Conservation (phyloP, 2,113 vertebrate genomes). For the Clinocottus analis region DNA sequence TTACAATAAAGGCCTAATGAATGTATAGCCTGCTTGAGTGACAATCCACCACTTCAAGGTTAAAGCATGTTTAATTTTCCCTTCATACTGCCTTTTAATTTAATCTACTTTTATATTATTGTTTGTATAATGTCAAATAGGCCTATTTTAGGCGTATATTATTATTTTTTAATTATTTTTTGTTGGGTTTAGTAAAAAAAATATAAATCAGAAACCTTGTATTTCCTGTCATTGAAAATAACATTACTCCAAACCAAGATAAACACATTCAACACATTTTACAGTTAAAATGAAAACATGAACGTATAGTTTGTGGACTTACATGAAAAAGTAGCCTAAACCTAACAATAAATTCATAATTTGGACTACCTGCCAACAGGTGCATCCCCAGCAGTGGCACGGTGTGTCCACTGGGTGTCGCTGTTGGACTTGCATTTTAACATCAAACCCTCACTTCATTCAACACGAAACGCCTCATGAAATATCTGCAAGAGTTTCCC, state of each 20-base stretch:
- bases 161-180: too few species aligned
- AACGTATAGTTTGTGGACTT: too few species aligned
- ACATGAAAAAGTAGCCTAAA: too few species aligned
- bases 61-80: neutral
- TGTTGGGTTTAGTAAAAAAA: too few species aligned
- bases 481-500: neutral
- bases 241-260: neutral
- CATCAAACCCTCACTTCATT: neutral
- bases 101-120: neutral
- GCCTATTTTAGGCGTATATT: neutral
- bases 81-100: neutral
- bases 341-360: too few species aligned
- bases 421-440: neutral
- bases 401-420: slow-evolving; percentile 27
- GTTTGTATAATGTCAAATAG: neutral
- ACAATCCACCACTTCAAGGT: neutral
- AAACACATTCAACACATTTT: neutral
- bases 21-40: neutral
- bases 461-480: neutral
- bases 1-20: neutral
- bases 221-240: neutral
- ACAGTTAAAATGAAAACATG: too few species aligned
- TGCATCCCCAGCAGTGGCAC: neutral
- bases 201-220: too few species aligned
- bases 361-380: too few species aligned